A percentile compares a stretch with the other conserved stretches of the same genome.
phyloP scores from a whole-genome alignment of 2,113 vertebrate genomes.

The Sinocyclocheilus grahami region DNA sequence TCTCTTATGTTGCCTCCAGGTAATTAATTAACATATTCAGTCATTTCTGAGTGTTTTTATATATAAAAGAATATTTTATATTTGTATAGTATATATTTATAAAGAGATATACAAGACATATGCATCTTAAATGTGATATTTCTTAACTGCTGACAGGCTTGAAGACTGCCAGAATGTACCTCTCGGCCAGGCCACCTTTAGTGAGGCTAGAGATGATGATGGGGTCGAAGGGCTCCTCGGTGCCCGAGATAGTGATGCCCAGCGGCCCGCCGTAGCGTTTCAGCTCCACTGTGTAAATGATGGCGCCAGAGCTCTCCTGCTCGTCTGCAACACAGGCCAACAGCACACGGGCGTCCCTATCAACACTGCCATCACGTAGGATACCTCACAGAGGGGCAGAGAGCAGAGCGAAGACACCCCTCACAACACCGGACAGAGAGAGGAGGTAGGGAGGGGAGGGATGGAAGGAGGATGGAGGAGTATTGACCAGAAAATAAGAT shows the following conservation, averaged over 20 bases:
- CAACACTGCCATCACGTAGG: constrained; percentile 57
- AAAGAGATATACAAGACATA: too few species aligned
- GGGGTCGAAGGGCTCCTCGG: constrained; percentile 96
- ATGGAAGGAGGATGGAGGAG: neutral
- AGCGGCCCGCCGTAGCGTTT: constrained; percentile 92
- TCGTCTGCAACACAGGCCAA: constrained; percentile 87
- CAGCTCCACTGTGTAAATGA: constrained; percentile 95
- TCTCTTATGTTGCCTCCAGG: neutral
- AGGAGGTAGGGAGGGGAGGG: constrained; percentile 10
- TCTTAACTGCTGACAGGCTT: too few species aligned
- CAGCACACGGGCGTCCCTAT: constrained; percentile 55
- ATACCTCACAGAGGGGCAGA: constrained; percentile 59
- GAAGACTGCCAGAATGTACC: constrained; percentile 61
- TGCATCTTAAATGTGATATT: too few species aligned
- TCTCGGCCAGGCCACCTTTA: constrained; percentile 92
- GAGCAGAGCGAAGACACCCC: constrained; percentile 59
- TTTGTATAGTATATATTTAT: too few species aligned
- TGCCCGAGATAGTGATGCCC: constrained; percentile 97
- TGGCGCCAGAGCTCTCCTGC: constrained; percentile 91
- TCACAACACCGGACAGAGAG: constrained; percentile 60
- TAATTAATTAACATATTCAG: neutral
- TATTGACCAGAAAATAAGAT: constrained; percentile 9
- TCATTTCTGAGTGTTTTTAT: neutral
- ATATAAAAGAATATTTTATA: too few species aligned
- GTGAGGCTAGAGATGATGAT: constrained; percentile 94